phyloP scores from a whole-genome alignment of 2,113 vertebrate species.

The Herpetotheres cachinnans region DNA sequence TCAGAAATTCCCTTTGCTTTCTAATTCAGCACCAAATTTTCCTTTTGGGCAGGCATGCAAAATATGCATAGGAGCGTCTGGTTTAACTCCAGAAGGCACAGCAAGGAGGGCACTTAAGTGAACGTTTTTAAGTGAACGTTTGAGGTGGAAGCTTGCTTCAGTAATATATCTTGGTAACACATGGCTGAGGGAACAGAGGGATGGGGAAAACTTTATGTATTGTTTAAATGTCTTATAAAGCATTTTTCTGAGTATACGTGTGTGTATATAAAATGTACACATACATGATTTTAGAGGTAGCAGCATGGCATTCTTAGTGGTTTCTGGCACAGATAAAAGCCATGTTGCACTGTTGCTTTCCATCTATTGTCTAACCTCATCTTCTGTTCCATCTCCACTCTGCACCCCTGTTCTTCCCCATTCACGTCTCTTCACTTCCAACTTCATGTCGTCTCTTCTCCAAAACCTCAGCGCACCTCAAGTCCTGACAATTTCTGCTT shows the following conservation, averaged over 20 bases:
- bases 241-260: background rate
- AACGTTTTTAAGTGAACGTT: background rate
- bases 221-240: background rate
- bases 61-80: background rate
- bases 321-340: background rate
- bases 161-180: background rate
- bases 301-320: background rate
- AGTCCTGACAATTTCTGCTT: background rate
- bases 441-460: background rate
- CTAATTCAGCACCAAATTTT: background rate
- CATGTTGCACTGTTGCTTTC: background rate
- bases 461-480: background rate
- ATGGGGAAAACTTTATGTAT: background rate
- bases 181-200: background rate
- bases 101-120: background rate
- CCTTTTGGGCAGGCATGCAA: background rate
- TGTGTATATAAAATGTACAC: background rate
- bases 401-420: background rate
- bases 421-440: background rate
- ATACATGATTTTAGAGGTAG: background rate
- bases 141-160: background rate
- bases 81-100: background rate
- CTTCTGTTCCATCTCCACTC: accelerated
- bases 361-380: background rate
- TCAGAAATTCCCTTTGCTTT: background rate